phyloP scores from a whole-genome alignment of 2,888 invertebrate genomes.

The Electrophaes corylata region DNA sequence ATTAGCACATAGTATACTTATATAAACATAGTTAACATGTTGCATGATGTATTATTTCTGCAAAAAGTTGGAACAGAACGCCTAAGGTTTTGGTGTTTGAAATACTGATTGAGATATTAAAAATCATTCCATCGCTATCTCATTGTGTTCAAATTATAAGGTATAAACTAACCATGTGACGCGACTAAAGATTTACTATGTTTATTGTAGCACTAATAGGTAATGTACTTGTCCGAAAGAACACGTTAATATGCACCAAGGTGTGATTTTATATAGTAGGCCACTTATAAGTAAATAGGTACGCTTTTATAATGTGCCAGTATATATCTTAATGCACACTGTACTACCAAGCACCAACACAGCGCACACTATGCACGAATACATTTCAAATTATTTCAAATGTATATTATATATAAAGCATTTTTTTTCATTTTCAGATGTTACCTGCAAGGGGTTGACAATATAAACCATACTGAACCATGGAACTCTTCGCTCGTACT shows the following conservation, averaged over 20 bases:
- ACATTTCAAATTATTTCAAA: constrained; percentile 25
- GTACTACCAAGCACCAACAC: constrained; percentile 8
- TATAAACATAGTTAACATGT: not conserved
- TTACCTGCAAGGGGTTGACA: constrained; percentile 83
- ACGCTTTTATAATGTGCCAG: constrained; percentile 3
- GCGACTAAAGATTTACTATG: too few relatives aligned
- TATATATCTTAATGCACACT: not conserved
- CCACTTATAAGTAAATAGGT: not conserved
- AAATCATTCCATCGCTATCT: too few relatives aligned
- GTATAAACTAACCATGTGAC: too few relatives aligned
- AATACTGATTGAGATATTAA: not conserved
- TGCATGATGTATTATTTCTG: not conserved
- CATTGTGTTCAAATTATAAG: too few relatives aligned
- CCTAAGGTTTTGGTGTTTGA: not conserved
- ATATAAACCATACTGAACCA: constrained; percentile 70
- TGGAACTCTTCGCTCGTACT: constrained; percentile 83
- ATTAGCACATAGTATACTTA: not conserved
- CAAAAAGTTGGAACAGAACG: not conserved
- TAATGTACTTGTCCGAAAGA: too few relatives aligned
- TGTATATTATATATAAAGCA: constrained; percentile 28
- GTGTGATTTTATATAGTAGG: too few relatives aligned
- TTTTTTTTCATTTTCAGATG: constrained; percentile 79
- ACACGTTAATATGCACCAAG: too few relatives aligned
- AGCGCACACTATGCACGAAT: constrained; percentile 36
- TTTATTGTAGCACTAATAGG: too few relatives aligned